Evolutionary conservation across 2,797 vertebrate species (phyloP).

Genomic region (Dicrostonyx torquatus): DNA sequence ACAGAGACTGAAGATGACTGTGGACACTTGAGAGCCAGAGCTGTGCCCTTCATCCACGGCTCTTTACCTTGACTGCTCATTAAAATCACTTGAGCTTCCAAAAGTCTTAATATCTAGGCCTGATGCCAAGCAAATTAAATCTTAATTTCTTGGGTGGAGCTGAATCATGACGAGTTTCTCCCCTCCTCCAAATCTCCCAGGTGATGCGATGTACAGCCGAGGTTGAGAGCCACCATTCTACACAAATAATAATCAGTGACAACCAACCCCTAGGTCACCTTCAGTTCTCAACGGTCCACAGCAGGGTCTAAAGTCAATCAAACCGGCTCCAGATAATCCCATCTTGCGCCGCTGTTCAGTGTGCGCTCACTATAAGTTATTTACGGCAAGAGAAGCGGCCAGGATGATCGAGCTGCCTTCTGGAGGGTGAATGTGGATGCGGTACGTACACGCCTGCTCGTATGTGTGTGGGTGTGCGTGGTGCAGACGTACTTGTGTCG

Average conservation of each 20-base stretch:
- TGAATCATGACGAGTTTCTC: neutral
- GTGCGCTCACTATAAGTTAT: neutral
- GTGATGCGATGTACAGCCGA: neutral
- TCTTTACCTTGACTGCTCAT: neutral
- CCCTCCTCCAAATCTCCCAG: neutral
- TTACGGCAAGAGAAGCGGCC: neutral
- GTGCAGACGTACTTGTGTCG: neutral
- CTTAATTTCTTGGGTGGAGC: neutral
- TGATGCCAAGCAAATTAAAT: neutral
- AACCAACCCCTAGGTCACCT: neutral
- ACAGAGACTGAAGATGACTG: neutral
- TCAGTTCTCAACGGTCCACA: neutral
- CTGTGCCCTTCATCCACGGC: too few species aligned
- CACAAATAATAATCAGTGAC: neutral
- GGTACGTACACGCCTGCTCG: too few species aligned
- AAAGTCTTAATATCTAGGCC: neutral
- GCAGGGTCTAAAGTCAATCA: constrained; percentile 5
- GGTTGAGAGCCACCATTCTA: neutral
- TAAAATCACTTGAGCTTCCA: neutral
- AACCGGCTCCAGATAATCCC: neutral
- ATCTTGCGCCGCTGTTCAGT: neutral
- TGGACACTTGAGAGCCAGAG: neutral
- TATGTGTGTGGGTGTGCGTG: neutral
- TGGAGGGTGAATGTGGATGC: neutral
- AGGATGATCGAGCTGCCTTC: neutral